Evolutionary conservation across 2,888 invertebrate species (phyloP).

Genomic region (Pachycephus smyrnensis): DNA sequence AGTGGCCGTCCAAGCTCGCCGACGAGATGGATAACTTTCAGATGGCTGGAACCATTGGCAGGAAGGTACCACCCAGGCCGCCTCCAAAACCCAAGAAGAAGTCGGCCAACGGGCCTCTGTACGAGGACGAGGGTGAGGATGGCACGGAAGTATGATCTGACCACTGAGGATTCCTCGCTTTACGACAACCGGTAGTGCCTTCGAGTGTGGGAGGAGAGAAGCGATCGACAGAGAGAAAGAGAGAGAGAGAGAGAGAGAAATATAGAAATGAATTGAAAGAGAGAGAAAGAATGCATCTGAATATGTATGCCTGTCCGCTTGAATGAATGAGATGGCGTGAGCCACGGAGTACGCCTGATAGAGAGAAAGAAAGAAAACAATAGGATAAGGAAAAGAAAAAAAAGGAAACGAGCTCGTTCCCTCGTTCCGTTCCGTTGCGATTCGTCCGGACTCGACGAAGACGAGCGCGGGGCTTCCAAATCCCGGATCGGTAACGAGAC

Average conservation of each 20-base stretch:
- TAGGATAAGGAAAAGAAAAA: not conserved
- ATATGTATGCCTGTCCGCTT: not conserved
- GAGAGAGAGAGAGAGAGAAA: not conserved
- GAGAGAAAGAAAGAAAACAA: not conserved
- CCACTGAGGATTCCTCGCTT: slow-evolving; percentile 60
- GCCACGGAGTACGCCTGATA: no score
- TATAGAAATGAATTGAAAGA: not conserved
- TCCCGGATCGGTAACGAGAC: not conserved
- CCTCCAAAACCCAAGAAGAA: slow-evolving; percentile 85
- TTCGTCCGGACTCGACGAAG: not conserved
- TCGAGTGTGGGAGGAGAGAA: slow-evolving; percentile 22
- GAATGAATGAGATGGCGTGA: not conserved
- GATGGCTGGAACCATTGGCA: slow-evolving; percentile 70
- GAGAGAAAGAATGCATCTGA: not conserved
- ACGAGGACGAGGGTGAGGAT: slow-evolving; percentile 90
- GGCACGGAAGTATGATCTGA: slow-evolving; percentile 83
- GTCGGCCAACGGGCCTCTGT: slow-evolving; percentile 79
- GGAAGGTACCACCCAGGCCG: slow-evolving; percentile 84
- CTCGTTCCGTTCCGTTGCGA: not conserved
- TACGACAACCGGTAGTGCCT: slow-evolving; percentile 59
- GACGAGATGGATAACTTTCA: slow-evolving; percentile 71
- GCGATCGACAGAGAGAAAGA: not conserved
- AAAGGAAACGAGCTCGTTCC: not conserved
- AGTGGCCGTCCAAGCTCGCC: slow-evolving; percentile 68
- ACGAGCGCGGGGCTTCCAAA: slow-evolving; percentile 8